Evolutionary conservation across 2,888 invertebrate species (phyloP), one percentile per base, ranked within the genome.

Genomic region (Serrognathus titanus): DNA sequence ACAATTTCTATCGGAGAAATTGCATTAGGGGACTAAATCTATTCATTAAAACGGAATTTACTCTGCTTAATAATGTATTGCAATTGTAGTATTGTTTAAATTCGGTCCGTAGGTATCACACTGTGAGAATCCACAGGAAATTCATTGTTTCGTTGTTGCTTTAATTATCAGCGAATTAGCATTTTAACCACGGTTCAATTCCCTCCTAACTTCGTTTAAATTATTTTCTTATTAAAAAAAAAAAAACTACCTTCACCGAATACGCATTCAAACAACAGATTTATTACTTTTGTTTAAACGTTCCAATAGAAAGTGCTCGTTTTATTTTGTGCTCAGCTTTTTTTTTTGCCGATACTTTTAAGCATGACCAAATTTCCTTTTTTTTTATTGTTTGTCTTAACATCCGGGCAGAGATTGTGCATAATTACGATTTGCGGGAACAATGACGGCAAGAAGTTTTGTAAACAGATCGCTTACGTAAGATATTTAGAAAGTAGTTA

Each of bases 1-100:
- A 31, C 24, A 31, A 31, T 31, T 31, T 31, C 24, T 31, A 31
- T 31, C 24, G 24, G 24, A 31, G 24, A 31, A 31, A 31, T 31
- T 31, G 24, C 24, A 6, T 31, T 31, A 2, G 24, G n/a, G 24
- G 24, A 31, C 16, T 10, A 43, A 40, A 43, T 43, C 45, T 43
- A 43, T 57, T 51, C 52, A 57, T 57, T 52, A 52, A 57, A 48
- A 48, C 51, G 16, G 24, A 48, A 57, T 57, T 48, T 47, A 56
- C 51, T 56, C 52, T 52, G 48, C 51, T 56, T 55, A 55, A 55
- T 56, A 56, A 51, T 39, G 55, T 35, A 51, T 47, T 43, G 24
- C 48, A 12, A 48, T 52, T 53, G 50, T 46, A 36, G 55, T 43
- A 49, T 38, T 45, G 55, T 49, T 16, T 51, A 36, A 50, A 49